phyloP scores from a whole-genome alignment of 2,888 invertebrate species.

The Lordiphosa andalusiaca region DNA sequence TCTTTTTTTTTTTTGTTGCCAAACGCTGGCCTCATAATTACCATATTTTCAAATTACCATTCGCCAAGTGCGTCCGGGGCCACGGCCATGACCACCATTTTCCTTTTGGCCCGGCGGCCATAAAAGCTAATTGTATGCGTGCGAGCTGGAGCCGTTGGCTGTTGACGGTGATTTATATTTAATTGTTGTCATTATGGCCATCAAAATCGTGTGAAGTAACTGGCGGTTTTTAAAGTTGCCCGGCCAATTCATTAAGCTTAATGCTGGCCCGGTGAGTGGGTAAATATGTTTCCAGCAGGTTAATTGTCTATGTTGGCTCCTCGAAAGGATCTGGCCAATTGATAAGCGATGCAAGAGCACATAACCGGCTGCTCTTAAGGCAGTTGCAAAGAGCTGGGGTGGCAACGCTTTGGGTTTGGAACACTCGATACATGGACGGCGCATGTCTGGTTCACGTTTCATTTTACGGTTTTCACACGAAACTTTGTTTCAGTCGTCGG shows the following conservation, averaged over 20 bases:
- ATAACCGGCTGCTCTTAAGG: conserved; percentile 4
- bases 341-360: neutral
- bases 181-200: conserved; percentile 77
- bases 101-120: conserved; percentile 40
- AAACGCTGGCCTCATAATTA: conserved; percentile 62
- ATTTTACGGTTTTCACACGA: conserved; percentile 6
- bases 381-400: conserved; percentile 15
- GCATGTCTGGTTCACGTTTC: conserved; percentile 26
- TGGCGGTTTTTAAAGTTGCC: conserved; percentile 13
- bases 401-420: conserved; percentile 11
- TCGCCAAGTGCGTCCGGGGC: conserved; percentile 48
- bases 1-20: conserved; percentile 11
- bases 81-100: conserved; percentile 40
- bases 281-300: conserved; percentile 1
- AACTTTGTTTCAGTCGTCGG: conserved; percentile 33
- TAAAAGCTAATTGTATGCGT: conserved; percentile 76
- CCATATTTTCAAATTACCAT: conserved; percentile 75
- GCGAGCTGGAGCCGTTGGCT: conserved; percentile 32
- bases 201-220: conserved; percentile 53
- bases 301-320: conserved; percentile 2
- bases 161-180: conserved; percentile 70
- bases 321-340: conserved; percentile 9
- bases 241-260: conserved; percentile 49
- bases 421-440: conserved; percentile 16
- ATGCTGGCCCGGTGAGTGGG: neutral